Evolutionary conservation across 2,113 vertebrate genomes (phyloP).

Genomic region (Garra rufa): DNA sequence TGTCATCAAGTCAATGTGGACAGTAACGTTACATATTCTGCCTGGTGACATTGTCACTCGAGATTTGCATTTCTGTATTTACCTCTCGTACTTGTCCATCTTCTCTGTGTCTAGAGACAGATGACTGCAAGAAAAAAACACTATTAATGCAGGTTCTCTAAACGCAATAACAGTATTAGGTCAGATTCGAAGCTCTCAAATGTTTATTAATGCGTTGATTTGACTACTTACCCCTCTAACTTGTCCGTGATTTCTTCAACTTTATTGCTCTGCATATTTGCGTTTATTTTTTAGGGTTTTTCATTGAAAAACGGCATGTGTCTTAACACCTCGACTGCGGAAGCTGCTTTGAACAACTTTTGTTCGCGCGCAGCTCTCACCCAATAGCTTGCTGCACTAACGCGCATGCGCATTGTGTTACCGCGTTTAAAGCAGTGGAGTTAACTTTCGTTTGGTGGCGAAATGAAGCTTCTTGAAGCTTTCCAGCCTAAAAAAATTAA

Average conservation of each 20-base stretch:
- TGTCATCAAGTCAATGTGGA: neutral
- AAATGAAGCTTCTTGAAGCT: too few relatives aligned
- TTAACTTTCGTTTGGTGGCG: too few relatives aligned
- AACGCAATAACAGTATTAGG: neutral
- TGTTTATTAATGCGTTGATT: neutral
- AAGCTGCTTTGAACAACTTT: slow-evolving; percentile 18
- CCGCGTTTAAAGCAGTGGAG: too few relatives aligned
- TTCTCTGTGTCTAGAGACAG: slow-evolving; percentile 56
- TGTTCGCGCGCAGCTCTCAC: slow-evolving; percentile 24
- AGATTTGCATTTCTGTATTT: neutral
- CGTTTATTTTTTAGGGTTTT: neutral
- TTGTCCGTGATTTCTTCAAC: slow-evolving; percentile 51
- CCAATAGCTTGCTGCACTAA: neutral
- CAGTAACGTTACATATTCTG: neutral
- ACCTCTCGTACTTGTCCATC: slow-evolving; percentile 69
- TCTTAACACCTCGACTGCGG: neutral
- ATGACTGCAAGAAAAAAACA: slow-evolving; percentile 57
- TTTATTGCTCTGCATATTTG: slow-evolving; percentile 6
- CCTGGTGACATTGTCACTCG: neutral
- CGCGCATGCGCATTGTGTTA: neutral
- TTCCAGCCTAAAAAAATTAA: too few relatives aligned
- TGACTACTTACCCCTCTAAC: slow-evolving; percentile 59
- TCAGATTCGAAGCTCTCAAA: neutral
- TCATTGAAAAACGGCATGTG: neutral
- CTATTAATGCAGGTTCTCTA: neutral